Evolutionary conservation across 2,113 vertebrate species (phyloP).

Genomic region (Symphodus melops): DNA sequence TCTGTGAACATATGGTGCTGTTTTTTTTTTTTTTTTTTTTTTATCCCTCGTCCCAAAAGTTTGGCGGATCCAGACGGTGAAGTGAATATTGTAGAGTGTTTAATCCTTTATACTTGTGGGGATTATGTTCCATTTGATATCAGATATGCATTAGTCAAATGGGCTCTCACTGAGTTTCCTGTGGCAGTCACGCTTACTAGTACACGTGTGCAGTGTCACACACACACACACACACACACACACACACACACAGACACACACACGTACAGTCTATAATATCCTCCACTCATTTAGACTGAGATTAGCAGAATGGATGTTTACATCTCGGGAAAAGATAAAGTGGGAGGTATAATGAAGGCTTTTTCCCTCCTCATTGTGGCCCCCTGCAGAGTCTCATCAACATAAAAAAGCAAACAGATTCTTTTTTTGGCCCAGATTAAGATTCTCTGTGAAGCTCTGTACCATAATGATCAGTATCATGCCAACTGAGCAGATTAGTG

Average conservation of each 20-base stretch:
- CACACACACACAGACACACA: constrained; percentile 2
- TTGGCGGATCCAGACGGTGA: constrained; percentile 39
- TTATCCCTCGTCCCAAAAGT: constrained; percentile 32
- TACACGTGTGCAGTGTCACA: constrained; percentile 2
- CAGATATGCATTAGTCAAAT: constrained; percentile 70
- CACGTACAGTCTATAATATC: no score
- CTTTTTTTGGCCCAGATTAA: constrained; percentile 54
- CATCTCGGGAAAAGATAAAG: not conserved
- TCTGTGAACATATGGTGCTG: constrained; percentile 49
- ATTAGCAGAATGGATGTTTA: constrained; percentile 10
- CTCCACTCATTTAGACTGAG: not conserved
- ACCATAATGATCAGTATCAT: constrained; percentile 43
- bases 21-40: not conserved
- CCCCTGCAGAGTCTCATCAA: not conserved
- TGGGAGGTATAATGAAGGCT: not conserved
- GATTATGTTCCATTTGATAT: constrained; percentile 76
- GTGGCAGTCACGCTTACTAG: constrained; percentile 21
- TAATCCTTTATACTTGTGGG: constrained; percentile 66
- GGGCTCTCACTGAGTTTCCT: constrained; percentile 30
- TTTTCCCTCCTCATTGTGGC: constrained; percentile 11
- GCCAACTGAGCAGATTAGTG: constrained; percentile 69
- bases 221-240: not conserved
- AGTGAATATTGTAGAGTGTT: constrained; percentile 55
- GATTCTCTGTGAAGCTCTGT: constrained; percentile 40
- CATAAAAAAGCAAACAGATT: constrained; percentile 33